These are phyloP conservation scores for Chaetops frenatus DNA, from an alignment of 2,113 vertebrate species.

Conservation along the genomic window DNA sequence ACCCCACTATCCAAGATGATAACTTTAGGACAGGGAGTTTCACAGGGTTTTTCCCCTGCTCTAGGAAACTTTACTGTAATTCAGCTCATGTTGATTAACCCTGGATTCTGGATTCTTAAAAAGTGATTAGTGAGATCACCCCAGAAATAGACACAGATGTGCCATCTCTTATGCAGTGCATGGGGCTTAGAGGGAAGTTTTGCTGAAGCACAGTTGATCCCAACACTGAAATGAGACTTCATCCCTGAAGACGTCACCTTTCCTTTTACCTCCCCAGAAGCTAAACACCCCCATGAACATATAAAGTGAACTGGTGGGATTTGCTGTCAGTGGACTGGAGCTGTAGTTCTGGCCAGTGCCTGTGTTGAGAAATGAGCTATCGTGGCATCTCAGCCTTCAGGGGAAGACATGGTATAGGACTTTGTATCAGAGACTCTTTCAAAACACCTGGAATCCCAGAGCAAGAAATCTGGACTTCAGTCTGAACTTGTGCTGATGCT, in stretches of 20 bases:
- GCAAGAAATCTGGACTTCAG: neutral
- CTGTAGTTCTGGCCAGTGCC: neutral
- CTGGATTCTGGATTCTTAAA: constrained; percentile 31
- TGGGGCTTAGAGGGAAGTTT: neutral
- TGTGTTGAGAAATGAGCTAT: neutral
- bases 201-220: neutral
- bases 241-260: neutral
- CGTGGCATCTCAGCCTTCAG: neutral
- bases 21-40: neutral
- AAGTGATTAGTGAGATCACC: constrained; percentile 51
- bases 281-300: neutral
- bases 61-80: neutral
- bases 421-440: neutral
- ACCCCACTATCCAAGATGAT: neutral
- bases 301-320: neutral
- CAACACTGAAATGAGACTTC: neutral
- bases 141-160: constrained; percentile 49
- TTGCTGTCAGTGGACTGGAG: neutral
- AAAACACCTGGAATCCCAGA: neutral
- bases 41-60: neutral
- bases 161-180: neutral
- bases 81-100: constrained; percentile 47
- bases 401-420: neutral
- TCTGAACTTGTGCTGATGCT: neutral
- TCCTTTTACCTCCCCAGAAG: neutral